Percentiles rank a stretch among this genome's conserved stretches.
Conservation (phyloP, 1,140 invertebrate genomes). For the Bombus huntii region DNA sequence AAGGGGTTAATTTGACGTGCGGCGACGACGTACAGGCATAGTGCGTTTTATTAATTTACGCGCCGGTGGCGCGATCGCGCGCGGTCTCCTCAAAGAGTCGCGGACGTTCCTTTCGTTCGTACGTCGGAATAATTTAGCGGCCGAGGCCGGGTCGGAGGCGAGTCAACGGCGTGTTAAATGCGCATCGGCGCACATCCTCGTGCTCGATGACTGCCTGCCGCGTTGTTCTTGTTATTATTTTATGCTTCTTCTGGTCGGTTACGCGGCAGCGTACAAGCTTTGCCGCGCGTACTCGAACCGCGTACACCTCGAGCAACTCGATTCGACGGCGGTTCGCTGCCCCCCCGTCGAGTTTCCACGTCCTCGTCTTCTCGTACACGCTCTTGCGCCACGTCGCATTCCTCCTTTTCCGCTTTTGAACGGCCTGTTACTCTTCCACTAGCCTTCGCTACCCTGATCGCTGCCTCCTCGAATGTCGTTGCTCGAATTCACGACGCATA, state of each 20-base stretch:
- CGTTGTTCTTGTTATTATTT: slow-evolving; percentile 57
- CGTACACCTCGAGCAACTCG: neutral
- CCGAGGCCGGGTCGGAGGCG: slow-evolving; percentile 1
- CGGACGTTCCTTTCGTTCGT: slow-evolving; percentile 57
- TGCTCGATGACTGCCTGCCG: slow-evolving; percentile 26
- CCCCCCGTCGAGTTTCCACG: slow-evolving; percentile 40
- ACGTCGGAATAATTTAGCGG: slow-evolving; percentile 64
- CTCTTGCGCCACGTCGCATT: neutral
- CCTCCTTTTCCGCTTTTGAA: neutral
- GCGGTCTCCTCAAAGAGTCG: slow-evolving; percentile 55
- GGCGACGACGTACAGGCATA: slow-evolving; percentile 43
- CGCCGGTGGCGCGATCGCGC: slow-evolving; percentile 41
- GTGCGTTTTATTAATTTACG: slow-evolving; percentile 63
- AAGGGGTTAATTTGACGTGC: slow-evolving; percentile 62
- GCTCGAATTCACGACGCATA: slow-evolving; percentile 48
- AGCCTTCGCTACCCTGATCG: neutral
- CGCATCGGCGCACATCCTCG: slow-evolving; percentile 22
- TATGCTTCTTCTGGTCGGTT: neutral
- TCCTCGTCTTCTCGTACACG: slow-evolving; percentile 1
- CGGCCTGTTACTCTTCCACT: neutral
- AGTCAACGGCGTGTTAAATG: slow-evolving; percentile 53
- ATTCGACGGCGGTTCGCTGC: slow-evolving; percentile 17
- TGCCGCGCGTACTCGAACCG: neutral
- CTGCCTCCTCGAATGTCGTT: slow-evolving; percentile 26
- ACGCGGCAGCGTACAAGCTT: neutral